Evolutionary conservation across 2,888 invertebrate species (phyloP), one percentile per base, ranked within the genome.

Genomic region (Aporophyla lueneburgensis): DNA sequence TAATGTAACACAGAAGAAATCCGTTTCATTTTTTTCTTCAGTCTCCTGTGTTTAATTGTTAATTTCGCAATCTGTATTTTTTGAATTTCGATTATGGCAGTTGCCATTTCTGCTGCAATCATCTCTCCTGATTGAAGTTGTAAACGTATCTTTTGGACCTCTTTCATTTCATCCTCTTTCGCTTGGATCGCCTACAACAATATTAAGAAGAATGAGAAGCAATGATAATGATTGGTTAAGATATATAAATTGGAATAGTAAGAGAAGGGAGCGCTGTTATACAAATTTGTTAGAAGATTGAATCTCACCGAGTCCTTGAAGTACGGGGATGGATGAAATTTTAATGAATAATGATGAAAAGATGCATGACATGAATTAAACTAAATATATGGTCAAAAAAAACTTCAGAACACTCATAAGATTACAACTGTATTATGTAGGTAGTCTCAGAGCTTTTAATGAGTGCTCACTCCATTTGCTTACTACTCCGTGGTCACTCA

Each of bases 161-260:
- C 74, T 43, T 24, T 59, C 46, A 73, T 62, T 61, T 53, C 78
- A n/a, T 53, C 69, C 1, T 6, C 16, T 19, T 43, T 40, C 9
- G 67, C 69, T 9, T 74, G 66, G 6, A 14, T 10, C 19, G 67
- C 62, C 81, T 81, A 81, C 66, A 81, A 81, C 74, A 81, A 84
- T 58, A 70, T 58, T 27, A 51, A 68, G 58, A 10, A 59, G n/a
- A 53, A 75, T 75, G 46, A 78, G 56, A 67, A 67, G 81, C 61
- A 62, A 53, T 67, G 75, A 12, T n/a, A 53, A 33, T 76, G 59
- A 46, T 46, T 46, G 49, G 0, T 3, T 14, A 53, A 51, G 3
- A 19, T n/a, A 19, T 24, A 10, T 4, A 61, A 2, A n/a, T 49
- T 61, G 24, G 2, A 75, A 53, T 54, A 76, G 19, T 40, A 69